phyloP scores from a whole-genome alignment of 2,113 vertebrate genomes.

The Lophotis ruficrista region DNA sequence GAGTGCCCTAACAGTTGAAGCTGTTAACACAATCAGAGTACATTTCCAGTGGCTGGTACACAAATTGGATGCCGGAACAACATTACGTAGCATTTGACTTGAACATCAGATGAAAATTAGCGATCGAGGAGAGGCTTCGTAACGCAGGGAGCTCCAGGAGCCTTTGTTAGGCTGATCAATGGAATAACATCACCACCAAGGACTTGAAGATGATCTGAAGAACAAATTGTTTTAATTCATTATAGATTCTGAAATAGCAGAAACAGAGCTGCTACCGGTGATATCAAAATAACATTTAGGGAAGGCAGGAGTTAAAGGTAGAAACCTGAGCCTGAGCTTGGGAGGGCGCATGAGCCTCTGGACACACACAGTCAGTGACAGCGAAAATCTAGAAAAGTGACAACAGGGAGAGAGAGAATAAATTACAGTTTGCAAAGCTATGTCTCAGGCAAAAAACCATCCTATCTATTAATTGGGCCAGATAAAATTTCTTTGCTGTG shows the following conservation, averaged over 20 bases:
- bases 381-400: not conserved
- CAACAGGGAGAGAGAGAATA: not conserved
- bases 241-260: not conserved
- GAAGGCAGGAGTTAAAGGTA: not conserved
- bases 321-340: not conserved
- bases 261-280: not conserved
- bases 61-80: not conserved
- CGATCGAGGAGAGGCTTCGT: not conserved
- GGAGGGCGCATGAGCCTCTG: not conserved
- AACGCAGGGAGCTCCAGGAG: not conserved
- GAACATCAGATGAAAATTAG: not conserved
- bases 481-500: not conserved
- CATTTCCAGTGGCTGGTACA: not conserved
- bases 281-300: not conserved
- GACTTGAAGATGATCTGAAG: not conserved
- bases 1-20: not conserved
- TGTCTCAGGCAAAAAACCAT: not conserved
- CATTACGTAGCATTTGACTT: not conserved
- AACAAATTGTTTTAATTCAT: not conserved
- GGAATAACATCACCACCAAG: not conserved
- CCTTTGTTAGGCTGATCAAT: not conserved
- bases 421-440: not conserved
- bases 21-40: not conserved
- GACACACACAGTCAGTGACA: rapidly evolving
- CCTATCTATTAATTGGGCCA: not conserved